Evolutionary conservation across 2,113 vertebrate species (phyloP).

Genomic region (Saccopteryx leptura): DNA sequence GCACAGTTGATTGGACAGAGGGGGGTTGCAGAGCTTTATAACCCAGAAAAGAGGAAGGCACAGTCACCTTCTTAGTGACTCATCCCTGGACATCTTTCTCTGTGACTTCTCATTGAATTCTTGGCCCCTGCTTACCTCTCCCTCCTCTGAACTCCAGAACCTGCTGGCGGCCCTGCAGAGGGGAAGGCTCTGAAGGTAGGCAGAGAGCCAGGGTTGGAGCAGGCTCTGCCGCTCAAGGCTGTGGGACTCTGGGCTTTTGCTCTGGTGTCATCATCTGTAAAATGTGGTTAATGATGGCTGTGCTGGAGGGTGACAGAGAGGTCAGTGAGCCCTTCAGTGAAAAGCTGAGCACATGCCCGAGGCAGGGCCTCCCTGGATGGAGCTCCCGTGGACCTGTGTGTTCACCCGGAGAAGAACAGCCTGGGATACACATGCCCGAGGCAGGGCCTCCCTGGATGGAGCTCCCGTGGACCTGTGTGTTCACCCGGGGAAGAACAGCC

Average conservation of each 20-base stretch:
- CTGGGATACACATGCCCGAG: no score
- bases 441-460: neutral
- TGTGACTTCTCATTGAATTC: neutral
- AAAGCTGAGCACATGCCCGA: rapidly evolving
- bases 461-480: no score
- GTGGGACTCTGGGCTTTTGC: neutral
- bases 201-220: neutral
- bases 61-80: neutral
- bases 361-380: neutral
- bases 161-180: neutral
- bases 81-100: neutral
- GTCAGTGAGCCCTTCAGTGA: neutral
- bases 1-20: neutral
- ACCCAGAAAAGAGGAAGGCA: neutral
- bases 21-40: neutral
- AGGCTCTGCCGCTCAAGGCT: neutral
- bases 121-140: neutral
- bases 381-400: neutral
- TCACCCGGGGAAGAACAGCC: no score
- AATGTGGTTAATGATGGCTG: neutral
- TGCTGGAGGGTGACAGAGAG: neutral
- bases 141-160: neutral
- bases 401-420: neutral
- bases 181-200: neutral
- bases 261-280: neutral